A percentile compares a stretch with the other conserved stretches of the same genome.
These are phyloP conservation scores for Anneissia japonica DNA, from an alignment of 35 echinoderm and acorn worm species.

Conservation along the genomic window DNA sequence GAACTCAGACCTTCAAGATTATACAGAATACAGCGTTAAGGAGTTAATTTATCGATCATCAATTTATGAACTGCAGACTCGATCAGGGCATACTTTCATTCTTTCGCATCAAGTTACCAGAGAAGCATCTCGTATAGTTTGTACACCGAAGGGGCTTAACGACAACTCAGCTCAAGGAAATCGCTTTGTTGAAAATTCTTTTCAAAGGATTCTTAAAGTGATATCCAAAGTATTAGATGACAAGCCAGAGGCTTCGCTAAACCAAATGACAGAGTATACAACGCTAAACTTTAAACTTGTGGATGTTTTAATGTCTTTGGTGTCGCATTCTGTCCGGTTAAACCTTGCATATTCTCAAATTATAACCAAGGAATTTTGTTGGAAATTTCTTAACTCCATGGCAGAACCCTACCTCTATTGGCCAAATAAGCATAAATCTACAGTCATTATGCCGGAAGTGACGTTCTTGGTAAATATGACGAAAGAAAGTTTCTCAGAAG, in stretches of 20 bases:
- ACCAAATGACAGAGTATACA: background rate
- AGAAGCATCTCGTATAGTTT: background rate
- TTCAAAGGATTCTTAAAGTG: background rate
- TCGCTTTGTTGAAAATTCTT: background rate
- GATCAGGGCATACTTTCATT: background rate
- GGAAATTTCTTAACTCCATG: background rate
- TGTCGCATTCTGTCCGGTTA: background rate
- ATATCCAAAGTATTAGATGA: background rate
- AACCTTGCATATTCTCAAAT: background rate
- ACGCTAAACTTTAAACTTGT: background rate
- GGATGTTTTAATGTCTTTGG: background rate
- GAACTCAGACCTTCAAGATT: background rate
- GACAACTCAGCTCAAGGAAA: background rate
- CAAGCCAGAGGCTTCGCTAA: background rate
- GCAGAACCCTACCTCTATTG: slow-evolving; percentile 1
- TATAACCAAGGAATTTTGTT: background rate
- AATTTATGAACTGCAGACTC: background rate
- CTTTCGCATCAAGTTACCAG: background rate
- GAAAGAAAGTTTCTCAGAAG: background rate
- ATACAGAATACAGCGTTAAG: background rate
- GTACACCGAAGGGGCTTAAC: background rate
- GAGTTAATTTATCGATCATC: background rate
- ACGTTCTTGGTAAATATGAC: background rate
- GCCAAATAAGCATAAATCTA: background rate
- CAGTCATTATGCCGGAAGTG: background rate